These are phyloP conservation scores for Capricornis sumatraensis DNA, from an alignment of 2,113 vertebrate species.

Conservation along the genomic window DNA sequence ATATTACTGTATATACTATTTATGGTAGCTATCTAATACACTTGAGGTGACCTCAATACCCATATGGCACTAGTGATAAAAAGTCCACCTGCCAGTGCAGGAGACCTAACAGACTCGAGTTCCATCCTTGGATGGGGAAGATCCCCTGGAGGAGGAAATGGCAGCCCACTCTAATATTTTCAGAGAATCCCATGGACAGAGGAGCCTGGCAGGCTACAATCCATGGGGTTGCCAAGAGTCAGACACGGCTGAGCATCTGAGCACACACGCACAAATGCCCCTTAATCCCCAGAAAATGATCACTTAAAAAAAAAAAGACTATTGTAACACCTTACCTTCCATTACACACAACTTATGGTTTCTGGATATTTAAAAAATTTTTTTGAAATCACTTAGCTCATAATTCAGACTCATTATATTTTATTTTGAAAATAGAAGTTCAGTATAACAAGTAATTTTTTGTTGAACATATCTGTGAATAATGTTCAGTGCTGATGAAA, in stretches of 20 bases:
- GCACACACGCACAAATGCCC: not conserved
- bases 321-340: not conserved
- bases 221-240: not conserved
- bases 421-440: not conserved
- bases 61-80: not conserved
- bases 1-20: not conserved
- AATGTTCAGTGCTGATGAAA: not conserved
- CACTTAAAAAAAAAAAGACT: not conserved
- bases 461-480: not conserved
- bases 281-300: not conserved
- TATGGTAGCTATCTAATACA: not conserved
- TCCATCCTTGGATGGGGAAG: not conserved
- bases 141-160: not conserved
- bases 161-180: not conserved
- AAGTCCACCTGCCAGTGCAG: not conserved
- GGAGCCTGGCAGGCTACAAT: not conserved
- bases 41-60: not conserved
- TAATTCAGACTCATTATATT: not conserved
- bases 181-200: not conserved
- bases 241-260: not conserved
- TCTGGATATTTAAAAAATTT: not conserved
- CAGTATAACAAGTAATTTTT: not conserved
- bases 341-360: not conserved
- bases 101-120: not conserved
- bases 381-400: not conserved